These are phyloP conservation scores for Agrochola macilenta DNA, from an alignment of 2,888 invertebrate species.

Conservation along the genomic window DNA sequence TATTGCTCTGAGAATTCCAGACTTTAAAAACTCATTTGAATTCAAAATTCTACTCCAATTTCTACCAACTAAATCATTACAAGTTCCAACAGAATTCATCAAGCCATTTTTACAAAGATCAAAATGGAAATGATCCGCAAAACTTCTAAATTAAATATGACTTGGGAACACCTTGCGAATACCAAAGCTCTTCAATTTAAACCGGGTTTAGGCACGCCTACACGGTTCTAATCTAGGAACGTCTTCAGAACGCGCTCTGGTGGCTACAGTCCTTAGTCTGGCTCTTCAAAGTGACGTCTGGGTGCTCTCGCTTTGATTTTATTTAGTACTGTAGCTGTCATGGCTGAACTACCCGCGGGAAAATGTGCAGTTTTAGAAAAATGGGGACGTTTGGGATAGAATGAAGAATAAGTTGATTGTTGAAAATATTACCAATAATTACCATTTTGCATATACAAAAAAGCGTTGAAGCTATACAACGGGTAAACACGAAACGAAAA, in stretches of 20 bases:
- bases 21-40: not conserved
- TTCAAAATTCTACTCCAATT: not conserved
- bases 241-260: slow-evolving; percentile 50
- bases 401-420: not conserved
- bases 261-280: slow-evolving; percentile 56
- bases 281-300: slow-evolving; percentile 64
- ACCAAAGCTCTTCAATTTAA: slow-evolving; percentile 66
- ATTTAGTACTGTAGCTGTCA: slow-evolving; percentile 60
- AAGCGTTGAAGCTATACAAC: not conserved
- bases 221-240: slow-evolving; percentile 67
- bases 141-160: slow-evolving; percentile 66
- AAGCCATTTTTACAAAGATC: slow-evolving; percentile 42
- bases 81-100: slow-evolving; percentile 5
- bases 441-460: not conserved
- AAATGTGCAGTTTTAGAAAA: slow-evolving; percentile 45
- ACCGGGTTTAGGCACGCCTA: slow-evolving; percentile 64
- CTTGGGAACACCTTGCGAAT: slow-evolving; percentile 49
- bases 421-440: not conserved
- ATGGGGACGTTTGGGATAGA: slow-evolving; percentile 9
- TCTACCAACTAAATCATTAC: slow-evolving; percentile 12
- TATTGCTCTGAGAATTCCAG: not conserved
- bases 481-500: not conserved
- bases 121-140: slow-evolving; percentile 50
- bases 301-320: slow-evolving; percentile 68
- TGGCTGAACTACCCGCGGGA: slow-evolving; percentile 24